Conservation (phyloP, 2,797 vertebrate genomes). For the Cossypha caffra region DNA sequence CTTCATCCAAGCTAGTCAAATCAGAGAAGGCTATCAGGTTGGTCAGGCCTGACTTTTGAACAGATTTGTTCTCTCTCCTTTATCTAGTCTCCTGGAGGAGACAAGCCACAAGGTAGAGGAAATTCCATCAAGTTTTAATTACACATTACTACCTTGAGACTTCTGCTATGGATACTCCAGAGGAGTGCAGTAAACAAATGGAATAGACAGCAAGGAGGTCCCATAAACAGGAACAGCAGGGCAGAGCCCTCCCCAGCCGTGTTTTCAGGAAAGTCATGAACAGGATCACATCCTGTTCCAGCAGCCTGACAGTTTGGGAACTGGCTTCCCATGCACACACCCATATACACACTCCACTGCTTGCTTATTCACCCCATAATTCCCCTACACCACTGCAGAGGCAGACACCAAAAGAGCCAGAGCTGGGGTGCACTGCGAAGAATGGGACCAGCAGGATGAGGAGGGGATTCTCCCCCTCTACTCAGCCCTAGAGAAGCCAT, state of each 20-base stretch:
- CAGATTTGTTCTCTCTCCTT: neutral
- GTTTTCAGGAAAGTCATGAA: neutral
- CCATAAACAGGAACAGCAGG: neutral
- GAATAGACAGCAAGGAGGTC: neutral
- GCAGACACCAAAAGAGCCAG: neutral
- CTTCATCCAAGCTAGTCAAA: neutral
- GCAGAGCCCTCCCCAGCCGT: neutral
- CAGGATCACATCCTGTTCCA: neutral
- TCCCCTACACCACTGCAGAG: neutral
- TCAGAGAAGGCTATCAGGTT: neutral
- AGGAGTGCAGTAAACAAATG: neutral
- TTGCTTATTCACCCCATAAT: neutral
- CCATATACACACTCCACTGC: neutral
- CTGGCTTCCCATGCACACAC: neutral
- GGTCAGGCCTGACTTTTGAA: neutral
- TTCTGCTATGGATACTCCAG: neutral
- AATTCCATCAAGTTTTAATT: neutral
- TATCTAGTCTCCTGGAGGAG: neutral
- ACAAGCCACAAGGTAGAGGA: neutral
- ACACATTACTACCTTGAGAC: neutral
- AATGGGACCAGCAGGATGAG: fast-evolving
- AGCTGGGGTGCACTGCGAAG: neutral
- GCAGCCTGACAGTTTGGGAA: neutral
- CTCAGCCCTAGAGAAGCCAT: neutral
- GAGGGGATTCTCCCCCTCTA: neutral